Percentiles rank a stretch among this genome's conserved stretches.
phyloP scores from a whole-genome alignment of 2,113 vertebrate species.

The Caloenas nicobarica region DNA sequence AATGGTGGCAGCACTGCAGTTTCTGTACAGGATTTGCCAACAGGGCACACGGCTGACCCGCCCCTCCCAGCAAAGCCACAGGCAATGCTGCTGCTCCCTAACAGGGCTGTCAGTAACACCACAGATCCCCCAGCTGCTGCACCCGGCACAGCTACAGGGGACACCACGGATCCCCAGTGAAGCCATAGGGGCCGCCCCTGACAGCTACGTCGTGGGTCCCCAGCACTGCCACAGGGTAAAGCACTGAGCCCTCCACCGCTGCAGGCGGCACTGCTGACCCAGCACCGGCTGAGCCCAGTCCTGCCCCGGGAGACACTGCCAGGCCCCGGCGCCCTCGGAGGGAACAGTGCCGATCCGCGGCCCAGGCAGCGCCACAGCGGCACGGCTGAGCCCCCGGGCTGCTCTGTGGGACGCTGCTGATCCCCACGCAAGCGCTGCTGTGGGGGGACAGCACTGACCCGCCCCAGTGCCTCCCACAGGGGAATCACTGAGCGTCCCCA shows the following conservation, averaged over 20 bases:
- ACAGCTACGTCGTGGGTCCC: no score
- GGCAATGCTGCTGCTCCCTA: not conserved
- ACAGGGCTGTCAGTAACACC: no score
- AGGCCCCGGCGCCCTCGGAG: no score
- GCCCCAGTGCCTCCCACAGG: not conserved
- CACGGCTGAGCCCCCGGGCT: not conserved
- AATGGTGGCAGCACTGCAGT: not conserved
- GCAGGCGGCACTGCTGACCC: no score
- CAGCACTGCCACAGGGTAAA: not conserved
- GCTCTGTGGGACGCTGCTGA: no score
- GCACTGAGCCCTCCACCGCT: no score
- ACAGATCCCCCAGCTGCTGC: not conserved
- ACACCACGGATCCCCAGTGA: rapidly evolving
- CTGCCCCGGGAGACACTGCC: no score
- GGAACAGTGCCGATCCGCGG: rapidly evolving
- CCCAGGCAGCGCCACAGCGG: not conserved
- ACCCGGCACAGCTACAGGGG: rapidly evolving
- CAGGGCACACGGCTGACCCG: not conserved
- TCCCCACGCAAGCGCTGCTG: no score
- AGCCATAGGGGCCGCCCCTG: not conserved
- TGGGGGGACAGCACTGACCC: no score
- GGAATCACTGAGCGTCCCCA: not conserved
- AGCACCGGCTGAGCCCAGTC: no score
- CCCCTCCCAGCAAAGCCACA: not conserved
- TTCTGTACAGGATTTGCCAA: not conserved